A percentile compares a stretch with the other conserved stretches of the same genome.
Evolutionary conservation across 2,113 vertebrate genomes (phyloP).

Genomic region (Bolborhynchus lineola): DNA sequence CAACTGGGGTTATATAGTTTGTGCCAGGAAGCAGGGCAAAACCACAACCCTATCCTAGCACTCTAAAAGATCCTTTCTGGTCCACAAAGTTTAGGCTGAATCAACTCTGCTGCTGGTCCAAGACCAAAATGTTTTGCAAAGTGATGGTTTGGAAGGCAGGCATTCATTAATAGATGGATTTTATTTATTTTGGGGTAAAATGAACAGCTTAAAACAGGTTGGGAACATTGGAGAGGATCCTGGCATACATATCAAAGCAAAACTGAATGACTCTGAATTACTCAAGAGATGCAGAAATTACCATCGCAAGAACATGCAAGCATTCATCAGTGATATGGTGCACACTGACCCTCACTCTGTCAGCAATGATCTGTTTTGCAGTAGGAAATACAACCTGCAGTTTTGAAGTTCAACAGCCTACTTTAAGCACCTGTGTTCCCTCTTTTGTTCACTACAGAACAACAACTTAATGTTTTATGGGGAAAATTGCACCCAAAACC

Average conservation of each 20-base stretch:
- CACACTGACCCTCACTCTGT: background rate
- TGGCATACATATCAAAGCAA: background rate
- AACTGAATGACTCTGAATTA: background rate
- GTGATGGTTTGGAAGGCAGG: background rate
- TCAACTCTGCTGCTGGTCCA: background rate
- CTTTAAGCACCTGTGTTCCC: background rate
- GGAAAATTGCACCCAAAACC: background rate
- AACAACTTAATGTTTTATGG: background rate
- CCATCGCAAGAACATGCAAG: background rate
- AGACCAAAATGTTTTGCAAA: background rate
- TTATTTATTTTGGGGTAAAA: conserved; percentile 36
- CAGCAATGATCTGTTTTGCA: background rate
- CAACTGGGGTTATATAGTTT: background rate
- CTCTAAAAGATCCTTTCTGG: background rate
- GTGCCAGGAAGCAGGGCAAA: background rate
- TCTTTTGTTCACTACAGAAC: background rate
- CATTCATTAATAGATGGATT: conserved; percentile 28
- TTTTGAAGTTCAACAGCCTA: background rate
- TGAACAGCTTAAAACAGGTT: conserved; percentile 20
- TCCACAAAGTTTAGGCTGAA: background rate
- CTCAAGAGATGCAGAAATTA: background rate
- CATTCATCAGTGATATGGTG: background rate
- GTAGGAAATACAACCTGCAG: background rate
- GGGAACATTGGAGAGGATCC: background rate
- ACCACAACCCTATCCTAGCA: background rate